Evolutionary conservation across 2,797 vertebrate species (phyloP).

Genomic region (Chelon labrosus): DNA sequence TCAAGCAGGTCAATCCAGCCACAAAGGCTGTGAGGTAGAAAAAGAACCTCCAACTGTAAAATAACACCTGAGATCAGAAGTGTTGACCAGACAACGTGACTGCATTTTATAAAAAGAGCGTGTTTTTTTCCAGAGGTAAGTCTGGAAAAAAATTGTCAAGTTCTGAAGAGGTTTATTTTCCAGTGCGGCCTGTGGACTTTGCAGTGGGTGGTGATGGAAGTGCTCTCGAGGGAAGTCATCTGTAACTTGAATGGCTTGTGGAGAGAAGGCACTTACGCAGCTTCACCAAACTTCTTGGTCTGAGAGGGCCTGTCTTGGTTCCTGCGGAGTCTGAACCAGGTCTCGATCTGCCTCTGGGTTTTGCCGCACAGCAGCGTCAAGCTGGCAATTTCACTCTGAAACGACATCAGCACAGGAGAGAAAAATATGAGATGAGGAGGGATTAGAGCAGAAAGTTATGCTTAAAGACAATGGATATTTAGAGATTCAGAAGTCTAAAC

Average conservation of each 20-base stretch:
- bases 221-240: not conserved
- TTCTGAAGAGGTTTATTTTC: not conserved
- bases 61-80: conserved; percentile 17
- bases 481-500: too few relatives aligned
- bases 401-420: conserved; percentile 34
- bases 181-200: not conserved
- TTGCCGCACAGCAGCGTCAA: conserved; percentile 85
- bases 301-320: conserved; percentile 88
- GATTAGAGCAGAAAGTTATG: not conserved
- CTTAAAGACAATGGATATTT: not conserved
- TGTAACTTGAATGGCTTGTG: not conserved
- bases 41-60: conserved; percentile 91
- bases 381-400: conserved; percentile 78
- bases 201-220: not conserved
- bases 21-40: conserved; percentile 89
- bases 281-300: conserved; percentile 93
- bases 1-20: conserved; percentile 85
- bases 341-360: conserved; percentile 86
- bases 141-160: too few relatives aligned
- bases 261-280: conserved; percentile 81
- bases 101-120: not conserved
- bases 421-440: not conserved
- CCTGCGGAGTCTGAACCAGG: conserved; percentile 90
- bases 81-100: conserved; percentile 1
- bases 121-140: not conserved